Percentiles rank a stretch among this genome's conserved stretches.
Conservation (phyloP, 92 coral and sea anemone genomes). For the Phymanthus crucifer region DNA sequence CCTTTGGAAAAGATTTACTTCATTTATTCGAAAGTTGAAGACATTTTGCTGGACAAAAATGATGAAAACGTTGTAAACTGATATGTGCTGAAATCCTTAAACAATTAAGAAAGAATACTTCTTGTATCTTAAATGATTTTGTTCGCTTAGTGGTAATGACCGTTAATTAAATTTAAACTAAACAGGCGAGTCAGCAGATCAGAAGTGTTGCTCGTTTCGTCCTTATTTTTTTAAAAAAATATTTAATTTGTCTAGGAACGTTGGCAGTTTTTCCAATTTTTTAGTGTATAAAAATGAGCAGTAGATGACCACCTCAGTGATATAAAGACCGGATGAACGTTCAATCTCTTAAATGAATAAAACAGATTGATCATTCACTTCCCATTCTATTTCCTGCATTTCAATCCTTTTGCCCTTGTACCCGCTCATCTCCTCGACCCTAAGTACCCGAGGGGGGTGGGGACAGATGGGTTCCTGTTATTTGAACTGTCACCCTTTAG, state of each 20-base stretch:
- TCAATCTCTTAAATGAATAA: neutral
- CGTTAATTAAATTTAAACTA: neutral
- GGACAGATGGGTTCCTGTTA: conserved; percentile 5
- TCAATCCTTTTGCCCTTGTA: neutral
- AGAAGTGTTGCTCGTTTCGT: no score
- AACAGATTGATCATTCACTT: neutral
- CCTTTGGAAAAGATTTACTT: neutral
- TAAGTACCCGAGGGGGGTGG: neutral
- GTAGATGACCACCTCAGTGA: neutral
- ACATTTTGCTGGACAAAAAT: neutral
- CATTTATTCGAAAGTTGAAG: neutral
- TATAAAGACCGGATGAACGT: neutral
- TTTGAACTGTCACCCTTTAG: conserved; percentile 25
- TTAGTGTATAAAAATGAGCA: neutral
- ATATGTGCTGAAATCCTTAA: neutral
- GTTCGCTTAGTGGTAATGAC: neutral
- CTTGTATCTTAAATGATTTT: neutral
- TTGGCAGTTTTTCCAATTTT: neutral
- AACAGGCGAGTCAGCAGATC: neutral
- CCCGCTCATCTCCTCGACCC: neutral
- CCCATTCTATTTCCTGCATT: neutral
- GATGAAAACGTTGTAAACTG: neutral
- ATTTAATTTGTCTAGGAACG: no score
- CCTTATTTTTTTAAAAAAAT: neutral
- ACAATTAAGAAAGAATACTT: neutral